Percentiles rank a stretch among this genome's conserved stretches.
phyloP scores from a whole-genome alignment of 2,113 vertebrate species.

The Syrrhaptes paradoxus region DNA sequence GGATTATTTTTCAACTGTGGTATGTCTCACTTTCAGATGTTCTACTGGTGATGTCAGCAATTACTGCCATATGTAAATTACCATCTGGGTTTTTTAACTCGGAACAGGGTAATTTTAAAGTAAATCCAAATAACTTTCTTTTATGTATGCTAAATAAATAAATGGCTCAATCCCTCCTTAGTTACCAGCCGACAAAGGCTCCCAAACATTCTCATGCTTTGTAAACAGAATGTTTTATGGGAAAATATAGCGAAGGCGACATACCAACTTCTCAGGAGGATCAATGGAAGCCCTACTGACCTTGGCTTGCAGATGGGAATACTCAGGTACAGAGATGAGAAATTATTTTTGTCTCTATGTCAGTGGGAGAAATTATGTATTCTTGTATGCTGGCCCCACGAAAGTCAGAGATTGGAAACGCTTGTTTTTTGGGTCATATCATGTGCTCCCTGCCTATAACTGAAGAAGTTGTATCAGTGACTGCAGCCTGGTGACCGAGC shows the following conservation, averaged over 20 bases:
- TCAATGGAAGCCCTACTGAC: background rate
- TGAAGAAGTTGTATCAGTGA: background rate
- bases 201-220: background rate
- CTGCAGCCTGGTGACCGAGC: background rate
- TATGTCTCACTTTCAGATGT: conserved; percentile 8
- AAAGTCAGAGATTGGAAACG: background rate
- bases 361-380: background rate
- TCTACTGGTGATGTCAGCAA: conserved; percentile 25
- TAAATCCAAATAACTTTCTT: conserved; percentile 2
- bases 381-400: background rate
- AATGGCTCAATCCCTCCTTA: background rate
- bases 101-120: background rate
- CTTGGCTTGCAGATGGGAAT: background rate
- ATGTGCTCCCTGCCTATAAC: background rate
- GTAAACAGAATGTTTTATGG: background rate
- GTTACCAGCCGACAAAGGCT: background rate
- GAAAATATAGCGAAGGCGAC: background rate
- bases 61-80: conserved; percentile 45
- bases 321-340: conserved; percentile 10
- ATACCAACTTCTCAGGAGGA: background rate
- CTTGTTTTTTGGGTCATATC: background rate
- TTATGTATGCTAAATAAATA: background rate
- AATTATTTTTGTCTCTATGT: background rate
- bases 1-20: conserved; percentile 7
- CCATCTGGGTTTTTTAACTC: background rate